Percentiles rank a stretch among this genome's conserved stretches.
phyloP scores from a whole-genome alignment of 2,888 invertebrate species.

The Synergus gifuensis region DNA sequence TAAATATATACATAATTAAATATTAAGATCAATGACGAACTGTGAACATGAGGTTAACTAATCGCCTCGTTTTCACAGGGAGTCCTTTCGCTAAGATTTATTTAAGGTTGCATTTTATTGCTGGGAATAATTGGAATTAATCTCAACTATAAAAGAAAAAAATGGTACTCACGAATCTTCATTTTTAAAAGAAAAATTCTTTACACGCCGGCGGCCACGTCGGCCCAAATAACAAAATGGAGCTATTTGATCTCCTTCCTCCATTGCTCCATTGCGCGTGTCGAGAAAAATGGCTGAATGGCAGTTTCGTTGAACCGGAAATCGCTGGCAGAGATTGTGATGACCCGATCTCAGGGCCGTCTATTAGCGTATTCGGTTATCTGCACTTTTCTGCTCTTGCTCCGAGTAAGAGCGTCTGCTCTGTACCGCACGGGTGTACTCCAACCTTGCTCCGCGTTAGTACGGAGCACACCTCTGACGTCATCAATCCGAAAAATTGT shows the following conservation, averaged over 20 bases:
- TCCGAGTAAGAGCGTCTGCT: no score
- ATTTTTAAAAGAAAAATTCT: slow-evolving; percentile 57
- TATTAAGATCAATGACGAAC: background rate
- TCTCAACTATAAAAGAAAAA: background rate
- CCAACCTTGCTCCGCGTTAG: no score
- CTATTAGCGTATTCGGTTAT: no score
- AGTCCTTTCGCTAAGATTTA: background rate
- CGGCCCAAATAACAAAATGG: slow-evolving; percentile 72
- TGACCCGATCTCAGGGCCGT: no score
- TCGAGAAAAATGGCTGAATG: slow-evolving; percentile 68
- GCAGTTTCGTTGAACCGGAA: slow-evolving; percentile 61
- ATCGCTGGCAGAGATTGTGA: slow-evolving; percentile 53
- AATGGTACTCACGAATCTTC: slow-evolving; percentile 66
- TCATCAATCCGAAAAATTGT: no score
- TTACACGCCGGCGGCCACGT: slow-evolving; percentile 72
- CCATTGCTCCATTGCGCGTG: slow-evolving; percentile 74
- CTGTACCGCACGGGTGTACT: no score
- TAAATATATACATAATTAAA: background rate
- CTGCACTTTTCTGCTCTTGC: no score
- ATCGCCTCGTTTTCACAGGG: slow-evolving; percentile 1
- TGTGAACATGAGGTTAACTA: slow-evolving; percentile 9
- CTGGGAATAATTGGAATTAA: background rate
- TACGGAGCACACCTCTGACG: no score
- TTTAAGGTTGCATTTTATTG: background rate
- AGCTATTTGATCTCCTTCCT: slow-evolving; percentile 57